Base-by-base conservation (phyloP, 2,797 vertebrate genomes). In the Meriones psammophilus region DNA sequence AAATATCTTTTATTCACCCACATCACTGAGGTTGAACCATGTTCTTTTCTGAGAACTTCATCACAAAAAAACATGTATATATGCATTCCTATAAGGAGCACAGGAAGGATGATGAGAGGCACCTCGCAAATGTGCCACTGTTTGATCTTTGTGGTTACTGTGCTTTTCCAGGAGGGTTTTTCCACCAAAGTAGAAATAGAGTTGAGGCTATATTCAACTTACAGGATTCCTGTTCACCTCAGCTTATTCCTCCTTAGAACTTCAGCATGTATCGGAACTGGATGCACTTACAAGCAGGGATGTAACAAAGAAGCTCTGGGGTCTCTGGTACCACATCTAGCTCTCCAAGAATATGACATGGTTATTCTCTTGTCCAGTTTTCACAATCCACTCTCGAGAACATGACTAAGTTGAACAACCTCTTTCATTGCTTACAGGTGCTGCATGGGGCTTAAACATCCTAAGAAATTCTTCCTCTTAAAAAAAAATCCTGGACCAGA, bases 181-280 rank as follows among this genome's bases (percentile, higher is more conserved):
- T 20, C 26, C 13, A 30, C 28, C 22, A 18, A 22, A 1, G 50
- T 50, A 33, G 62, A 69, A 30, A 18, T 66, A 66, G 28, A 28
- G 54, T n/a, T 36, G 71, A n/a, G 30, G 36, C 22, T 92, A 42
- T 88, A 91, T 94, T 83, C 58, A 68, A 8, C 36, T 66, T 58
- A 15, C 15, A 83, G 62, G 56, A n/a, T 42, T n/a, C 24, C 6
- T 46, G 20, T 39, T 78, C 7, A 13, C 7, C 68, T 17, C 68
- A 33, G 22, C 26, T 13, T 4, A 18, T 10, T 9, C 76, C 56
- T 17, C 50, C 17, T 58, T 58, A 58, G 56, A 14, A 64, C 17
- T 30, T 30, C 24, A 46, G 69, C 50, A 54, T 94, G 69, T 42
- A n/a, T 54, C 50, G 10, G 50, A 50, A 50, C 50, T 50, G 50